Evolutionary conservation across 2,888 invertebrate species (phyloP), one percentile per base, ranked within the genome.

Genomic region (Prenolepis imparis): DNA sequence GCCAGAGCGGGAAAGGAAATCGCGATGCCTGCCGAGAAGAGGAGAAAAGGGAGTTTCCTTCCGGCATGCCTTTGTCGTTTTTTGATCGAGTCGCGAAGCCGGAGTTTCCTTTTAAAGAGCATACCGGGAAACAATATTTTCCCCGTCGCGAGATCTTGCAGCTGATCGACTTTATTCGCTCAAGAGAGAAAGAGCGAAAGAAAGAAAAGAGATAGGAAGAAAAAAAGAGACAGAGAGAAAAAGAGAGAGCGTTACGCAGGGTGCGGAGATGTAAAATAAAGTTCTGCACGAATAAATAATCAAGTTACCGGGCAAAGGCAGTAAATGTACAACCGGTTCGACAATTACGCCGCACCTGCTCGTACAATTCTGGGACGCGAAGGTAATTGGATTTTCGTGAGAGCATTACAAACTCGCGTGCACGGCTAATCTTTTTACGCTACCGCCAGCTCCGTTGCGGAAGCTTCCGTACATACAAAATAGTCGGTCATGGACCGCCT

Each of bases 301-400:
- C 78, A 57, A 78, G 24, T 78, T 78, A 78, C 41, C 73, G 78
- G 78, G 78, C 74, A 78, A 78, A 78, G 78, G 73, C 78, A 73
- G 82, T 48, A 63, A 88, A 83, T 44, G 67, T 64, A 74, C 86
- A 83, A 67, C 75, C 66, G 59, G 73, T 72, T 74, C 74, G 89
- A 52, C 82, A 87, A 89, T 89, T 87, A 80, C 61, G 39, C 44
- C 82, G 73, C 64, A 48, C 63, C 44, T 28, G 68, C 15, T 61
- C 75, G 73, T 63, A 73, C 74, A 72, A 85, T 88, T 84, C 83
- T 75, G 32, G 81, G 73, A 68, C 80, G 68, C 67, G 70, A 48
- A 75, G 36, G 84, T 85, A 89, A 89, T 89, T 88, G 81, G 82
- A 85, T 90, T 89, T 87, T 77, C 86, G 78, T 78, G 78, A 84